Evolutionary conservation across 64 coral and sea anemone genomes (phyloP).

Genomic region (Montipora efflorescens): DNA sequence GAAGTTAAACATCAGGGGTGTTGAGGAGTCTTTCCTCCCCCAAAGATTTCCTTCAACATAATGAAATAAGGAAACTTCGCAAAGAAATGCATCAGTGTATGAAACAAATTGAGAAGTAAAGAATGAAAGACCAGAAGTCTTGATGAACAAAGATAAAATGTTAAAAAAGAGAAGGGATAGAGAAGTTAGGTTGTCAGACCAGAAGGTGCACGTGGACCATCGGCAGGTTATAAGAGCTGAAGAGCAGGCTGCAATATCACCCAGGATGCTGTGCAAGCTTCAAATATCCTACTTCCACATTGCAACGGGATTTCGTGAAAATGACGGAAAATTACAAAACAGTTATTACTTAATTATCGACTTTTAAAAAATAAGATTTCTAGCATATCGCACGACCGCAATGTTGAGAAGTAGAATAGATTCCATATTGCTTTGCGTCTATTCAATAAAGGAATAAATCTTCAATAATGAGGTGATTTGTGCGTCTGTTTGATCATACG

Average conservation of each 20-base stretch:
- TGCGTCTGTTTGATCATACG: neutral
- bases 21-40: too few species aligned
- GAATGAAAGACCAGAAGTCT: constrained; percentile 76
- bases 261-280: constrained; percentile 89
- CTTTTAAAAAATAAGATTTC: neutral
- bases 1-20: too few species aligned
- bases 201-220: constrained; percentile 83
- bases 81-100: constrained; percentile 89
- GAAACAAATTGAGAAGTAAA: constrained; percentile 75
- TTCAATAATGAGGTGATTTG: neutral
- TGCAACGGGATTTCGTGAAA: neutral
- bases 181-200: constrained; percentile 83
- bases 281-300: constrained; percentile 51
- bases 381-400: neutral
- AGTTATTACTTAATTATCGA: neutral
- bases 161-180: constrained; percentile 75
- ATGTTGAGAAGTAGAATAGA: neutral
- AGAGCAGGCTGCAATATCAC: constrained; percentile 92
- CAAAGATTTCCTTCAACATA: too few species aligned
- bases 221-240: constrained; percentile 85
- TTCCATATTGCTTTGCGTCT: neutral
- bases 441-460: neutral
- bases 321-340: neutral
- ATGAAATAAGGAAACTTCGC: constrained; percentile 69
- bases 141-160: constrained; percentile 92